phyloP scores from a whole-genome alignment of 1,140 invertebrate species.

The Limonius californicus region DNA sequence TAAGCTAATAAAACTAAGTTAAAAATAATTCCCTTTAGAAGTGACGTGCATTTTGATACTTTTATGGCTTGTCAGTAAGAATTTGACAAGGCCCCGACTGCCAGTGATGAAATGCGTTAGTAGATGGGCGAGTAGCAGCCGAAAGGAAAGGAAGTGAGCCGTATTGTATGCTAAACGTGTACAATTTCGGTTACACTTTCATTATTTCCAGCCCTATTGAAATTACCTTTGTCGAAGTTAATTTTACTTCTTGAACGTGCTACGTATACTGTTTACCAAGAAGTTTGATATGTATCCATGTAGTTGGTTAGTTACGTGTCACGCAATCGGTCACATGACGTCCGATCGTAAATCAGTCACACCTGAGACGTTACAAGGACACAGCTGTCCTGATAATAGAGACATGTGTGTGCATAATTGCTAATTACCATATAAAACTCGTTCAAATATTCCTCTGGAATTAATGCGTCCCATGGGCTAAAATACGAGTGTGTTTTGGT shows the following conservation, averaged over 20 bases:
- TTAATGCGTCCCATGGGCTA: conserved; percentile 13
- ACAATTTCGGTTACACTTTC: no score
- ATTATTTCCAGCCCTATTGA: no score
- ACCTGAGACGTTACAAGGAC: conserved; percentile 19
- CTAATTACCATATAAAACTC: conserved; percentile 17
- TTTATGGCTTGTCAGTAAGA: no score
- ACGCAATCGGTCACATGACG: conserved; percentile 18
- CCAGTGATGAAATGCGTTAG: no score
- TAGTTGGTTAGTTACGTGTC: conserved; percentile 3
- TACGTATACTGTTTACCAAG: neutral
- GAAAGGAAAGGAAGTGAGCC: no score
- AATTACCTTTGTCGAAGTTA: no score
- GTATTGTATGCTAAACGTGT: no score
- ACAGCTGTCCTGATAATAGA: conserved; percentile 21
- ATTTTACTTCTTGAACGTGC: neutral
- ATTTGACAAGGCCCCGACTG: no score
- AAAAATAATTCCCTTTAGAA: no score
- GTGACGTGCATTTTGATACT: no score
- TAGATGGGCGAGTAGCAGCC: no score
- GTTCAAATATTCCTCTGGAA: conserved; percentile 5
- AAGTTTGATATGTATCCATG: conserved; percentile 9
- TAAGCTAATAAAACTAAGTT: no score
- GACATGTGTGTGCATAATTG: conserved; percentile 21
- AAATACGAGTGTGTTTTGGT: conserved; percentile 26
- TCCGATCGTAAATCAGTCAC: conserved; percentile 21